Evolutionary conservation across 2,113 vertebrate species (phyloP), one percentile per base, ranked within the genome.

Genomic region (Cichladusa arquata): DNA sequence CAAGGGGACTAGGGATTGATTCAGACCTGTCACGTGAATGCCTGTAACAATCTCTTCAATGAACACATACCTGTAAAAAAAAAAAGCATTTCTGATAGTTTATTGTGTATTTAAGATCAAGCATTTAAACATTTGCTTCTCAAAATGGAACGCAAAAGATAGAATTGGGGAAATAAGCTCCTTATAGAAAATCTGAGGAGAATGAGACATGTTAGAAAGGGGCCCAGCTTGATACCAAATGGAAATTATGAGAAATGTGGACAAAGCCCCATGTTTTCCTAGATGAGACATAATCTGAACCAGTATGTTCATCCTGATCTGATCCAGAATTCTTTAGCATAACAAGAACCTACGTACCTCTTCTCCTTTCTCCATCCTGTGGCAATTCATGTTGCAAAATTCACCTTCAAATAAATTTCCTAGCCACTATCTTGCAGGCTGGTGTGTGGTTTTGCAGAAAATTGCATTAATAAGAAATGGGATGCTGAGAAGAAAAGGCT

Each of bases 311-410:
- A 28, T 53, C 19, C 57, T 82, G 42, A 76, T 90, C 24, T 0
- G 0, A 64, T 33, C 5, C 19, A 56, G 20, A 86, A 69, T 64
- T 79, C 62, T 82, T 71, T 5, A 47, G 51, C 23, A 67, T 50
- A 81, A 8, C 16, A n/a, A 67, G 34, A 79, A 51, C 26, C 14
- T 12, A 23, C 0, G 0, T 44, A 34, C 0, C 0, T 14, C 8
- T 47, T 84, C 13, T 73, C 19, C 9, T 70, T 90, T 84, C 38
- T 76, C 60, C 9, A 12, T 81, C 38, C 40, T 64, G 24, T 90
- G 51, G 18, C 25, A 66, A 33, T 92, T 92, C 12, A 5, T 67
- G 25, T 48, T 58, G 29, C 22, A 9, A 34, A 60, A 60, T 64
- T 48, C 14, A 58, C 47, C 16, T 69, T 29, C 44, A 81, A 20